Conservation (phyloP, 2,797 vertebrate genomes). For the Sciaenops ocellatus region DNA sequence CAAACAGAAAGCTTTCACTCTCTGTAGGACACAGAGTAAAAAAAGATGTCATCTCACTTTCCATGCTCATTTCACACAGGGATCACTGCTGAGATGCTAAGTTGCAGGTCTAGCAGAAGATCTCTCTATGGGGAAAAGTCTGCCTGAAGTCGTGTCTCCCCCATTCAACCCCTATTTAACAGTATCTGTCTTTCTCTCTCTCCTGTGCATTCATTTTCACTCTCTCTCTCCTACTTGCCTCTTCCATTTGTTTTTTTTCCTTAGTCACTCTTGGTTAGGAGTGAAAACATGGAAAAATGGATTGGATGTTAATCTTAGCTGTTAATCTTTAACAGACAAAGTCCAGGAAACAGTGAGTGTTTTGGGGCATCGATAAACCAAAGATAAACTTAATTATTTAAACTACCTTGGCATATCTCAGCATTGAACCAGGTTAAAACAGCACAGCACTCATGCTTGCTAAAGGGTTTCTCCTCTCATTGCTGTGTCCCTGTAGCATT, state of each 20-base stretch:
- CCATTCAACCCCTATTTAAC: conserved; percentile 12
- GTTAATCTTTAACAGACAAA: background rate
- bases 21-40: conserved; percentile 29
- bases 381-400: conserved; percentile 14
- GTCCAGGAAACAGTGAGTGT: background rate
- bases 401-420: background rate
- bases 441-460: background rate
- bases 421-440: background rate
- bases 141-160: conserved; percentile 21
- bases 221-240: background rate
- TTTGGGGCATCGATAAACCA: background rate
- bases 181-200: background rate
- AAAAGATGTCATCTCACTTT: conserved; percentile 61
- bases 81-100: conserved; percentile 48
- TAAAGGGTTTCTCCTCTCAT: background rate
- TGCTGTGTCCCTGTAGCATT: background rate
- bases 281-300: background rate
- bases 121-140: conserved; percentile 30
- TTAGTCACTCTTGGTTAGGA: background rate
- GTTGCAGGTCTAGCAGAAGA: conserved; percentile 31
- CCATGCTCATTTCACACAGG: conserved; percentile 44
- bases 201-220: background rate
- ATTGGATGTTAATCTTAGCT: background rate
- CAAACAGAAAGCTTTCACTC: conserved; percentile 51
- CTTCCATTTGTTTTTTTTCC: background rate